Conservation (phyloP, 92 coral and sea anemone species). For the Epizoanthus scotinus region DNA sequence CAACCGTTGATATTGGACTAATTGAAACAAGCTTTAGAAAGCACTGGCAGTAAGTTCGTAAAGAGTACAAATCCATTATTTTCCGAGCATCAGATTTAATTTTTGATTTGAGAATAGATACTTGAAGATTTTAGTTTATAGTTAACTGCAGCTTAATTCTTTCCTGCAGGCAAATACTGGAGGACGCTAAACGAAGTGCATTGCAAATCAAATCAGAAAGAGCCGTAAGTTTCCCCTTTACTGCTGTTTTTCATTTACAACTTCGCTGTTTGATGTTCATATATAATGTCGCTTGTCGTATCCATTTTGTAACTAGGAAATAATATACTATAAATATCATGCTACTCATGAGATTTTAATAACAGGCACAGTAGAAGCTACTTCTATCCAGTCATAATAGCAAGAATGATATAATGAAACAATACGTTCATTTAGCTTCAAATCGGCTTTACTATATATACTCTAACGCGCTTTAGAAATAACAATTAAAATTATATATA, state of each 20-base stretch:
- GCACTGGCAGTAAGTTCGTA: neutral
- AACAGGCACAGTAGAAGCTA: neutral
- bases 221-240: constrained; percentile 49
- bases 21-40: too few relatives aligned
- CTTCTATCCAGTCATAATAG: neutral
- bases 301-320: too few relatives aligned
- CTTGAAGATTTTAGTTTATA: neutral
- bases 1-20: too few relatives aligned
- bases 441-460: neutral
- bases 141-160: neutral
- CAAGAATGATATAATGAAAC: neutral
- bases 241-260: neutral
- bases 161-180: constrained; percentile 67
- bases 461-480: neutral
- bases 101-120: neutral
- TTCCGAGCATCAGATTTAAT: neutral
- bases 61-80: neutral
- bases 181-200: constrained; percentile 61
- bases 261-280: neutral
- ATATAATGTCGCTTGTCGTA: neutral
- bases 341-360: neutral
- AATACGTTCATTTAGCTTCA: neutral
- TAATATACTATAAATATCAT: too few relatives aligned
- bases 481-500: neutral
- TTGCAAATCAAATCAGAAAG: constrained; percentile 72